Base-by-base conservation (phyloP, 2,797 vertebrate genomes). In the Eidolon dupreanum region DNA sequence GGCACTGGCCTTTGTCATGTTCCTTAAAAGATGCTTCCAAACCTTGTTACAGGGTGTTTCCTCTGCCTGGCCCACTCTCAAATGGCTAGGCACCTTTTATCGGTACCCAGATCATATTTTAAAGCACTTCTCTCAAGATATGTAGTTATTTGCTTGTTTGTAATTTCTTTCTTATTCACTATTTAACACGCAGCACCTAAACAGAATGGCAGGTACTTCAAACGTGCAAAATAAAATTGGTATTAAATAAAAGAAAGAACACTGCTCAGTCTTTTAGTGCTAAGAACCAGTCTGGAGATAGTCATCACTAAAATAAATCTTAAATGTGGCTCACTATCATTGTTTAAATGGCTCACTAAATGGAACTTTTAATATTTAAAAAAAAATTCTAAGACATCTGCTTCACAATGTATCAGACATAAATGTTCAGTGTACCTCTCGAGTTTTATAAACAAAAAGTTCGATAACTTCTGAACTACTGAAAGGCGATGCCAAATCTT, bases 171-270 rank as follows among this genome's bases (percentile, higher is more conserved):
- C 70, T 53, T 55, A 63, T 26, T 78, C 20, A 36, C 28, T 53
- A 15, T 22, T 51, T 92, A 31, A 74, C 8, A 65, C 12, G 41
- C 8, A 78, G 38, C 33, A 46, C 17, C 38, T n/a, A 77, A 77
- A 71, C 0, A 38, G 59, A 53, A 24, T 41, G 36, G 28, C 33
- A 61, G 31, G 3, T 31, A 82, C 51, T 93, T 63, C 55, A 78
- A 79, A 92, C 12, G 17, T 41, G 6, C 10, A 88, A 91, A 94
- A 74, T 36, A 73, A 93, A 66, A 81, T 13, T 17, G 63, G 51
- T 16, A 6, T 8, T 49, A 20, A 85, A 31, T 1, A 6, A 65
- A 55, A 75, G n/a, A 22, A 79, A n/a, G 26, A 2, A 73, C 2
- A 36, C 6, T 59, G 51, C 28, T 5, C 1, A 57, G 55, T 24